phyloP scores from a whole-genome alignment of 2,888 invertebrate species.

The Eupelmus urozonus region DNA sequence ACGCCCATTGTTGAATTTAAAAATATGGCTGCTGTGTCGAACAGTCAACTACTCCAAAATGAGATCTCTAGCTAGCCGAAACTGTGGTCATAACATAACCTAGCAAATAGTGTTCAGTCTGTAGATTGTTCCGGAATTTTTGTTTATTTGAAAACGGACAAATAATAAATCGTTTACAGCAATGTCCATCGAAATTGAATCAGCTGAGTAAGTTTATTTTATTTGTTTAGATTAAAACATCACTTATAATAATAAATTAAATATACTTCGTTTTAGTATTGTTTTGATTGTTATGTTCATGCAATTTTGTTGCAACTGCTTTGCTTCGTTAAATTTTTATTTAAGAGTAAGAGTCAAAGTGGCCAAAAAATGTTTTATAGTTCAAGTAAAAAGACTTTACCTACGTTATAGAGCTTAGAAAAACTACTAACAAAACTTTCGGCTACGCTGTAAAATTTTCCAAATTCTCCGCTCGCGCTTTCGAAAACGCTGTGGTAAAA shows the following conservation, averaged over 20 bases:
- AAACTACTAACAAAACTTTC: too few relatives aligned
- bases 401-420: too few relatives aligned
- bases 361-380: too few relatives aligned
- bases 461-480: too few relatives aligned
- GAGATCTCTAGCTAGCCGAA: neutral
- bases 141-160: conserved; percentile 23
- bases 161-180: neutral
- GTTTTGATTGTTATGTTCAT: neutral
- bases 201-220: conserved; percentile 84
- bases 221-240: conserved; percentile 8
- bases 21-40: neutral
- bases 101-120: neutral
- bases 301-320: neutral
- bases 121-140: conserved; percentile 8
- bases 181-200: conserved; percentile 95
- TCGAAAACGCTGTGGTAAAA: too few relatives aligned
- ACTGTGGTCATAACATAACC: conserved; percentile 16
- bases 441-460: too few relatives aligned
- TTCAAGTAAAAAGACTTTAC: too few relatives aligned
- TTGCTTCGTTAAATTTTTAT: too few relatives aligned
- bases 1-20: neutral
- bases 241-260: neutral
- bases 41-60: neutral
- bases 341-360: too few relatives aligned
- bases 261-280: too few relatives aligned